Conservation (phyloP, 2,113 vertebrate genomes). For the Sturnus vulgaris region DNA sequence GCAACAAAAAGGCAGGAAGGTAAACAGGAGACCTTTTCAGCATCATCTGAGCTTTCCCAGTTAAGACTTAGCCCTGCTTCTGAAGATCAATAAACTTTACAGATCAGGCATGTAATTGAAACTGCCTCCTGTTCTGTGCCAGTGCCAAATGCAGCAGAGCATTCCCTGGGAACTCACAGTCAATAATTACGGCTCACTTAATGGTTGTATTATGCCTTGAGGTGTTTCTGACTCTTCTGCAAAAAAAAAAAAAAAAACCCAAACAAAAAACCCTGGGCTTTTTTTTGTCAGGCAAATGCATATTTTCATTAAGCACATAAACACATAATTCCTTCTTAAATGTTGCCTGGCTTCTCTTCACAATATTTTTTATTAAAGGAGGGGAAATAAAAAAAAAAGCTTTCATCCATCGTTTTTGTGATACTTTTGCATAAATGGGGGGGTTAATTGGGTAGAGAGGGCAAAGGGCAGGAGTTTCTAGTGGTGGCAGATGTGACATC, state of each 20-base stretch:
- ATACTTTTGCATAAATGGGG: neutral
- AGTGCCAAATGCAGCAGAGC: conserved; percentile 29
- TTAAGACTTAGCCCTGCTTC: neutral
- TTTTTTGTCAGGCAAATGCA: neutral
- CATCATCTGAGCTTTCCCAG: neutral
- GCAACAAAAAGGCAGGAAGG: neutral
- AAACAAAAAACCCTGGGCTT: too few relatives aligned
- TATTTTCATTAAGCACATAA: neutral
- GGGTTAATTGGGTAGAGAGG: neutral
- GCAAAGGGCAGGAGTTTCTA: accelerated
- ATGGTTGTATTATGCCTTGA: conserved; percentile 25
- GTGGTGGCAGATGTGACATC: neutral
- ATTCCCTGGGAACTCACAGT: conserved; percentile 9
- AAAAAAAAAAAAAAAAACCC: neutral
- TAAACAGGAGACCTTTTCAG: neutral
- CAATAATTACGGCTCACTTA: conserved; percentile 34
- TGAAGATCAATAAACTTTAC: conserved; percentile 49
- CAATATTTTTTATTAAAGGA: neutral
- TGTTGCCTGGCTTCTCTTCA: neutral
- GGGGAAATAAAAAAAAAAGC: neutral
- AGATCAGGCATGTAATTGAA: conserved; percentile 56
- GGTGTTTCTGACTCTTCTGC: neutral
- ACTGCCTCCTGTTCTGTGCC: conserved; percentile 22
- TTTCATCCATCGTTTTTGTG: neutral
- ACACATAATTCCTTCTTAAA: neutral